Conservation (phyloP, 2,888 invertebrate species). For the Xestia xanthographa region DNA sequence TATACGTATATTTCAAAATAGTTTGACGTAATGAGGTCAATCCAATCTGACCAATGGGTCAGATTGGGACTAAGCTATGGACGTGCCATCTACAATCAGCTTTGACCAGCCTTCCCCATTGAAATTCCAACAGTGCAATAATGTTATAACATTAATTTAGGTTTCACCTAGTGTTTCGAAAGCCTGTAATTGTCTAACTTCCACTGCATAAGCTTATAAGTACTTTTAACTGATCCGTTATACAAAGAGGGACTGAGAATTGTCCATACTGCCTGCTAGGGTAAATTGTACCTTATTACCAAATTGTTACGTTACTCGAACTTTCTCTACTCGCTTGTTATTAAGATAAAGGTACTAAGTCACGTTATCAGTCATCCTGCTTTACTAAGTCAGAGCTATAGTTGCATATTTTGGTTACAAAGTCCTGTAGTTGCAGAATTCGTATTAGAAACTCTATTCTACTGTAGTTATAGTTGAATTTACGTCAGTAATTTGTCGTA, state of each 20-base stretch:
- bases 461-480: background rate
- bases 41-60: too few species aligned
- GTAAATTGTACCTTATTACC: background rate
- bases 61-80: too few species aligned
- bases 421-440: background rate
- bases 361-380: background rate
- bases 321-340: background rate
- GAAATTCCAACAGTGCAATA: background rate
- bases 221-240: background rate
- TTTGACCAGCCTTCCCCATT: too few species aligned
- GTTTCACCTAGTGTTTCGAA: background rate
- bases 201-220: background rate
- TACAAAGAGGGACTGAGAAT: background rate
- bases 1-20: too few species aligned
- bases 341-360: background rate
- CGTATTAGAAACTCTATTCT: conserved; percentile 6
- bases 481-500: background rate
- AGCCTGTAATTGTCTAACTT: background rate
- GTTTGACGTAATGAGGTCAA: too few species aligned
- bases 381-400: background rate
- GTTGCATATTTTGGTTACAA: conserved; percentile 2
- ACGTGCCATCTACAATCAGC: too few species aligned
- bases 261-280: background rate
- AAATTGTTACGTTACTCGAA: background rate
- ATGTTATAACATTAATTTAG: background rate